Base-by-base conservation (phyloP, 2,113 vertebrate species). In the Aleadryas rufinucha region DNA sequence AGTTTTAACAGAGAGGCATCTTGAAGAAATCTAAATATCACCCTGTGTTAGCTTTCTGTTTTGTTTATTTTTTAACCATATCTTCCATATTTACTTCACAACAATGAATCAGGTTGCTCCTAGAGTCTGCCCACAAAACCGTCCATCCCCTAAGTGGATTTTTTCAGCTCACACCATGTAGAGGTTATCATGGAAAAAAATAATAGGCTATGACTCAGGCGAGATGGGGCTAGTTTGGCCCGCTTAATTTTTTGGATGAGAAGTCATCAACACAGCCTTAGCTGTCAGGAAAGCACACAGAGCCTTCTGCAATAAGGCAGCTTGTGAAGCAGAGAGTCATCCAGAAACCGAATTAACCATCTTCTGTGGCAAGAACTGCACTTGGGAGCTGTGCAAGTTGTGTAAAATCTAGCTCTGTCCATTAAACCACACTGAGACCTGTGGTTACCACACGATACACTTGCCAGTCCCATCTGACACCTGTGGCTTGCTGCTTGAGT, bases 391-490 rank as follows among this genome's bases (percentile, higher is more conserved):
- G 28, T 17, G 16, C 20, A 57, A 76, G 31, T 14, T 31, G 35
- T 26, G 13, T 17, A 31, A 76, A 66, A 50, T 26, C 31, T 24
- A 19, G 6, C 59, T 77, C 39, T 68, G n/a, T 33, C 47, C 64
- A 42, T 24, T 57, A 72, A 84, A 45, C 35, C 17, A 7, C 24
- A 37, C 30, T 27, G 45, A 86, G 26, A 61, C 39, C 13, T 28
- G 16, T 42, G 27, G 11, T 84, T 59, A 19, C 52, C 3, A 1
- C 22, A 39, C 0, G 0, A 35, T 28, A 28, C 0, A 37, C 7
- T 11, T 2, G 1, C 3, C 33, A 13, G 41, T 42, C 42, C 23
- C 47, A 6, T 39, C n/a, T 69, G n/a, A 50, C 61, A 33, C n/a
- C 30, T 45, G 31, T 50, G 47, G 15, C 35, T 68, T 52, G 49